These are phyloP conservation scores for Gasterosteus nipponicus DNA, from an alignment of 2,113 vertebrate genomes.

Conservation along the genomic window DNA sequence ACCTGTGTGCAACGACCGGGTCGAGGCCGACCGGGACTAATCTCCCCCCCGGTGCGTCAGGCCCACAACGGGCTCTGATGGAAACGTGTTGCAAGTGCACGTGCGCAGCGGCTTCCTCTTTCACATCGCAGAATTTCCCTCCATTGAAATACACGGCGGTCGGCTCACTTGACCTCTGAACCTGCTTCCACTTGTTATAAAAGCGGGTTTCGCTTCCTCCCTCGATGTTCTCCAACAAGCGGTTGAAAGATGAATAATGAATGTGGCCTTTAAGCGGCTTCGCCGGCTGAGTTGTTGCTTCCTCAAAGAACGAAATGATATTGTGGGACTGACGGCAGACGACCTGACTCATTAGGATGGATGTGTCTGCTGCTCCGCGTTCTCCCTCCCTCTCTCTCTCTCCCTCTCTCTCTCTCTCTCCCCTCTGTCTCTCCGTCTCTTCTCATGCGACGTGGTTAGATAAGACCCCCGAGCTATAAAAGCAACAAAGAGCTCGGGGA, in stretches of 20 bases:
- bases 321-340: constrained; percentile 30
- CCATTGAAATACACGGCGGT: background rate
- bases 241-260: constrained; percentile 2
- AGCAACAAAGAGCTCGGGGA: constrained; percentile 62
- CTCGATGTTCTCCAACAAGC: constrained; percentile 13
- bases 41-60: no score
- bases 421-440: constrained; percentile 25
- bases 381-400: constrained; percentile 8
- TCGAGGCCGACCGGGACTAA: no score
- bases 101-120: background rate
- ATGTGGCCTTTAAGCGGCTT: constrained; percentile 20
- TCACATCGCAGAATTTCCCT: background rate
- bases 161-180: constrained; percentile 28
- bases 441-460: constrained; percentile 70
- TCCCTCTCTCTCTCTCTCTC: constrained; percentile 12
- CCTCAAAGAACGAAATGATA: constrained; percentile 34
- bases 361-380: constrained; percentile 4
- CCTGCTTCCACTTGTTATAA: constrained; percentile 28
- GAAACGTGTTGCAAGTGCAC: background rate
- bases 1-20: constrained; percentile 42
- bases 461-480: constrained; percentile 69
- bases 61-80: no score
- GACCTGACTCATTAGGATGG: constrained; percentile 59
- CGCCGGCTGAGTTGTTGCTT: constrained; percentile 20
- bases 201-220: constrained; percentile 1